Conservation (phyloP, 2,797 vertebrate species). For the Amphiprion clarkii region DNA sequence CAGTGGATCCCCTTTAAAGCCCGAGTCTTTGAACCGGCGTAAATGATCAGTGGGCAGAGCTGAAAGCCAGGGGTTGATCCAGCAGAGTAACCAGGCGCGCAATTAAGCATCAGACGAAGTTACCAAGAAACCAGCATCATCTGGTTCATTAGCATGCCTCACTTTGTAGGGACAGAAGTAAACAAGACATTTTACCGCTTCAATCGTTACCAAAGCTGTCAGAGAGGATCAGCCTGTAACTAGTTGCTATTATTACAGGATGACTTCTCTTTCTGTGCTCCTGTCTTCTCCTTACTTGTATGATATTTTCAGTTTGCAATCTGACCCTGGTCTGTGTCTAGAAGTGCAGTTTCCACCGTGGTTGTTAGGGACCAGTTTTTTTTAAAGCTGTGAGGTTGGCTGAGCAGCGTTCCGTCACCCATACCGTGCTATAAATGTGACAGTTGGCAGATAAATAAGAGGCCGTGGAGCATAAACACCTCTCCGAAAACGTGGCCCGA, state of each 20-base stretch:
- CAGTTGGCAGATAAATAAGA: constrained; percentile 22
- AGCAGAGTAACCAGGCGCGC: constrained; percentile 26
- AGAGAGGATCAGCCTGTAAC: constrained; percentile 3
- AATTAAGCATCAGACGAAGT: constrained; percentile 56
- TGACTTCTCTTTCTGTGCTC: constrained; percentile 21
- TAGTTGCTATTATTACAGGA: constrained; percentile 6
- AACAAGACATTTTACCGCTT: constrained; percentile 25
- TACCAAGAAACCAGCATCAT: constrained; percentile 12
- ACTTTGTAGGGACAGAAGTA: not conserved
- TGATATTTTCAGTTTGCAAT: constrained; percentile 46
- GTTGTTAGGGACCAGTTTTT: constrained; percentile 8
- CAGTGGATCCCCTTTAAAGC: constrained; percentile 37
- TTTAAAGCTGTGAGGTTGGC: constrained; percentile 16
- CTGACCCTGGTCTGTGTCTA: constrained; percentile 13
- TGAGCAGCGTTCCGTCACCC: constrained; percentile 20
- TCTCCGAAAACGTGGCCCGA: constrained; percentile 39
- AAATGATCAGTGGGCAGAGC: constrained; percentile 38
- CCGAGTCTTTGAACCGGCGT: constrained; percentile 45
- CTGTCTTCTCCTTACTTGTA: constrained; percentile 10
- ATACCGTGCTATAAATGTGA: constrained; percentile 21
- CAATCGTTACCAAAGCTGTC: constrained; percentile 13
- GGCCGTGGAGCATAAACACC: constrained; percentile 24
- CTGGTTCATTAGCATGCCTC: constrained; percentile 15
- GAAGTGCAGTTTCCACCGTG: not conserved
- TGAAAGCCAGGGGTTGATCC: constrained; percentile 51